phyloP scores from a whole-genome alignment of 2,797 vertebrate genomes.

The Sebastes matsubarae region DNA sequence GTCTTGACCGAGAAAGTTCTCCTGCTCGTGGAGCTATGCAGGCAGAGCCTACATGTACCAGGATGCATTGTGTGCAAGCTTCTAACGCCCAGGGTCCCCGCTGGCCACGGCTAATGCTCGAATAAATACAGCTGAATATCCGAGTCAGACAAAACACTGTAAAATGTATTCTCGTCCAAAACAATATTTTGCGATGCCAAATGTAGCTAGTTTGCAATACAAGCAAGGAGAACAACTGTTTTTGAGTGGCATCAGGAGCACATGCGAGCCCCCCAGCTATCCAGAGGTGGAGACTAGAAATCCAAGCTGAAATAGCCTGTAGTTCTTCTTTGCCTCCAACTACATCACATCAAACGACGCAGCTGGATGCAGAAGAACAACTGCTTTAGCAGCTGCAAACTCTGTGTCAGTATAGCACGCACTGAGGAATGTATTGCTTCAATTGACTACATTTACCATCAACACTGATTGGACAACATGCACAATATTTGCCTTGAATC shows the following conservation, averaged over 20 bases:
- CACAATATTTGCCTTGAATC: not conserved
- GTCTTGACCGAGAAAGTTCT: not conserved
- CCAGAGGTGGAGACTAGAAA: not conserved
- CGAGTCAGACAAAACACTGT: not conserved
- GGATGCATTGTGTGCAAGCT: too few relatives aligned
- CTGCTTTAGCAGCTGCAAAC: too few relatives aligned
- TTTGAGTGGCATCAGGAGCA: not conserved
- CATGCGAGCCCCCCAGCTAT: fast-evolving
- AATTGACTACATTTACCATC: too few relatives aligned
- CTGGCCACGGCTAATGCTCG: not conserved
- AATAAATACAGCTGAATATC: not conserved
- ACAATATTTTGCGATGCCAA: not conserved
- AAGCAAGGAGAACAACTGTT: not conserved
- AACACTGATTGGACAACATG: not conserved
- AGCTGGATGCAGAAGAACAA: not conserved
- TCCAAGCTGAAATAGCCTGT: not conserved
- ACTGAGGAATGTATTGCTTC: too few relatives aligned
- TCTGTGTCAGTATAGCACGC: too few relatives aligned
- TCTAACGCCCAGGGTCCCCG: too few relatives aligned
- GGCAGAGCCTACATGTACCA: too few relatives aligned
- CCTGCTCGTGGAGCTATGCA: not conserved
- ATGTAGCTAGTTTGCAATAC: not conserved
- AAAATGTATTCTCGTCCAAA: not conserved
- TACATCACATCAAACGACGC: not conserved
- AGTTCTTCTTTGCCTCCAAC: not conserved